Evolutionary conservation across 1,140 invertebrate species (phyloP), one percentile per base, ranked within the genome.

Genomic region (Drosophila pallidifrons): DNA sequence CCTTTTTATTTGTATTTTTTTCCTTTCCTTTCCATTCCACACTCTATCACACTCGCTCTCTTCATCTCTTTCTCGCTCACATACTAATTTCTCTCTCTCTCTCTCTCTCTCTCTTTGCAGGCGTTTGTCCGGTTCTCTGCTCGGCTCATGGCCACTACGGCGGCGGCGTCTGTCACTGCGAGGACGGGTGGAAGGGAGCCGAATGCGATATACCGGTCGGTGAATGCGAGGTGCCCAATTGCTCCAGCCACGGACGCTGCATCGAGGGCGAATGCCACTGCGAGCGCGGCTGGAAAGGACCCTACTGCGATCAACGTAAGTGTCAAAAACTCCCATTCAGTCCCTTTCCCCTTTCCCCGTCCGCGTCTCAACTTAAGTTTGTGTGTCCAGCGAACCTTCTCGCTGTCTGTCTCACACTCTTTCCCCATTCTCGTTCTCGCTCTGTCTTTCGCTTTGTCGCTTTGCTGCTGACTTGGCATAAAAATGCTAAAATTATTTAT

Each of bases 91-190:
- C 16, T 20, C 20, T 20, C 20, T 38, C 30, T 38, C 55, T 41
- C 52, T 32, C 15, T 70, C 46, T 70, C 51, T 51, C 45, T 73
- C 49, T 73, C n/a, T n/a, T 55, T 93, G 68, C 87, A 95, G 95
- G 97, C 93, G 96, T 99, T n/a, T 99, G 99, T 94, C 99, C 99
- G 35, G 97, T 99, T 2, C 94, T 99, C 59, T 99, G 99, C 94
- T 98, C 97, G 73, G 98, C 97, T 66, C 98, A 99, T 91, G 99
- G 99, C 25, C 96, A 98, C 85, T 99, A 99, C 92, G 96, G 97
- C 20, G 97, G 97, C 54, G 99, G 99, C 13, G 94, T 98, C 75
- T 99, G 99, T 93, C 96, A 98, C 88, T 99, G 99, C 93, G 97
- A 98, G 92, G 96, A 98, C 82, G 98, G 98, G 49, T 99, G 97